A percentile compares a stretch with the other conserved stretches of the same genome.
Evolutionary conservation across 2,797 vertebrate species (phyloP).

Genomic region (Rhincodon typus): DNA sequence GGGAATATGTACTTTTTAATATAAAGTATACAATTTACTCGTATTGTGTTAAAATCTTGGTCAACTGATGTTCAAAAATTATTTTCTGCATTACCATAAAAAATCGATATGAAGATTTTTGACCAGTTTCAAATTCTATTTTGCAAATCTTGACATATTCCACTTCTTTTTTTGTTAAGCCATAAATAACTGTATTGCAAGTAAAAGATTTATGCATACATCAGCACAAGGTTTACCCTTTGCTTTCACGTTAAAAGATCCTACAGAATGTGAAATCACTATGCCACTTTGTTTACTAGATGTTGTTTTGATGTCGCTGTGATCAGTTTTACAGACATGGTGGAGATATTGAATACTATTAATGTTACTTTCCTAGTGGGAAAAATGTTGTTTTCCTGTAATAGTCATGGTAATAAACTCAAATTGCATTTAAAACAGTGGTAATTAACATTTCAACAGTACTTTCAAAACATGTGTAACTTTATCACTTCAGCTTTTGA

Average conservation of each 20-base stretch:
- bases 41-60: background rate
- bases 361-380: conserved; percentile 46
- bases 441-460: background rate
- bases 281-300: conserved; percentile 68
- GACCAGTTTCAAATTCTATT: conserved; percentile 25
- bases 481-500: background rate
- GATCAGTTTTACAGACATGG: conserved; percentile 59
- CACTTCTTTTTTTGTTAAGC: conserved; percentile 48
- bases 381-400: conserved; percentile 51
- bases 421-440: background rate
- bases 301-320: conserved; percentile 57
- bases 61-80: background rate
- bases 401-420: background rate
- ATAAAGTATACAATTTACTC: background rate
- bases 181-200: conserved; percentile 49
- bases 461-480: background rate
- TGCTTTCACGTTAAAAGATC: conserved; percentile 60
- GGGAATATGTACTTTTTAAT: background rate
- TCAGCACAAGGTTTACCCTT: conserved; percentile 54
- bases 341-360: background rate
- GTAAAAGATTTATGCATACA: conserved; percentile 55
- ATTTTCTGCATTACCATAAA: background rate
- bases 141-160: conserved; percentile 52
- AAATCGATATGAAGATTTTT: background rate
- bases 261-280: conserved; percentile 62